Evolutionary conservation across 2,797 vertebrate species (phyloP), one percentile per base, ranked within the genome.

Genomic region (Oryzias sinensis): DNA sequence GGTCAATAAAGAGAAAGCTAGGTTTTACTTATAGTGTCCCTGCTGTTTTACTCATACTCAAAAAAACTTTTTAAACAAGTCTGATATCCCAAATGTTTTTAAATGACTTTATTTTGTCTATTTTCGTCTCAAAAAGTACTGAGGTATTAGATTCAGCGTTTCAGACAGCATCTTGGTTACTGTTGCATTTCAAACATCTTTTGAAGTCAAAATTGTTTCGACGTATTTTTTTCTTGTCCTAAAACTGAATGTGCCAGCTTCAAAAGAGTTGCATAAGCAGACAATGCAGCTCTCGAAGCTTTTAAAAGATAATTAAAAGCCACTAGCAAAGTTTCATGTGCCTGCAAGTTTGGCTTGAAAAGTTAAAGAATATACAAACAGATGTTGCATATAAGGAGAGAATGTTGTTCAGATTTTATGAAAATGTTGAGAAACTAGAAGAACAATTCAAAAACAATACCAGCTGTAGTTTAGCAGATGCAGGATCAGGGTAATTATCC

Each of bases 1-100:
- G 33, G 29, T 18, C 9, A 11, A 11, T 33, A 37, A 37, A 9
- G 9, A 22, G 20, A 45, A 64, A 20, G 22, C 15, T 33, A 43
- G 53, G 62, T 65, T 51, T 46, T 71, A 29, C 60, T 2, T 70
- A 68, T 54, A 29, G 48, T 4, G 44, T 45, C 50, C 49, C n/a
- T 40, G 33, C 11, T 20, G 43, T 8, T 1, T 8, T 18, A 29
- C 56, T 52, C 53, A 58, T 2, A 17, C 33, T 57, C 59, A 4
- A 17, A 4, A 37, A 37, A 37, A 37, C 33, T 37, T 37, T 4
- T 37, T 37, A 37, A 37, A 37, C 9, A 37, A 37, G 9, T 37
- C 33, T 37, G 33, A 37, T 37, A 37, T 37, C 33, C 0, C 33
- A 37, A 37, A 37, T 37, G 33, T 37, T 37, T 37, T 37, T 37